Conservation (phyloP, 2,888 invertebrate species). For the Microctonus hyperodae region DNA sequence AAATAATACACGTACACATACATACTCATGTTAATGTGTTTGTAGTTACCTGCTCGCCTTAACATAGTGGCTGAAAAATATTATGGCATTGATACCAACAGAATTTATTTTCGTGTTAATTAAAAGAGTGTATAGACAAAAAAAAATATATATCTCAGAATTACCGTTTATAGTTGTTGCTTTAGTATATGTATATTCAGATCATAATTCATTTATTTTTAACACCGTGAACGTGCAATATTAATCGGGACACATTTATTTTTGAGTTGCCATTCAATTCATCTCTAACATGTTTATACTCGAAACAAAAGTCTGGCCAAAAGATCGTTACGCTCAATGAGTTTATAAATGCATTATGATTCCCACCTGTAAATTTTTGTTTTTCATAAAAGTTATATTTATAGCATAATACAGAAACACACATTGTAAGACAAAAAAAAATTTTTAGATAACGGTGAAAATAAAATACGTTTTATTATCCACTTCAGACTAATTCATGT, state of each 20-base stretch:
- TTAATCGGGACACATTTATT: slow-evolving; percentile 1
- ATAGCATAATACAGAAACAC: not conserved
- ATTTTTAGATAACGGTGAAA: slow-evolving; percentile 1
- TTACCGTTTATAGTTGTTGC: not conserved
- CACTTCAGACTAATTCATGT: slow-evolving; percentile 16
- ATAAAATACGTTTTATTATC: slow-evolving; percentile 8
- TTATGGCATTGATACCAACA: not conserved
- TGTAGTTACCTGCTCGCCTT: slow-evolving; percentile 36
- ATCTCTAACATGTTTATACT: not conserved
- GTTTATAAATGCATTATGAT: not conserved
- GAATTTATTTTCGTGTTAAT: not conserved
- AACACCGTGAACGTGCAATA: not conserved
- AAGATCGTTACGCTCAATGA: not conserved
- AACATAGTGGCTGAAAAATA: slow-evolving; percentile 49
- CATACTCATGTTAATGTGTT: slow-evolving; percentile 1
- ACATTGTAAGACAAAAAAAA: not conserved
- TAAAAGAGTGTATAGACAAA: not conserved
- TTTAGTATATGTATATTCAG: no score
- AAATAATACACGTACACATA: no score
- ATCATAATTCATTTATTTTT: not conserved
- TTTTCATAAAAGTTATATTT: not conserved
- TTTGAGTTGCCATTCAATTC: not conserved
- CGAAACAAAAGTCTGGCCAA: slow-evolving; percentile 5
- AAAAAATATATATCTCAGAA: not conserved
- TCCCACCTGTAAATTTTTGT: not conserved